These are phyloP conservation scores for Diaprepes abbreviatus DNA, from an alignment of 2,888 invertebrate genomes.

Conservation along the genomic window DNA sequence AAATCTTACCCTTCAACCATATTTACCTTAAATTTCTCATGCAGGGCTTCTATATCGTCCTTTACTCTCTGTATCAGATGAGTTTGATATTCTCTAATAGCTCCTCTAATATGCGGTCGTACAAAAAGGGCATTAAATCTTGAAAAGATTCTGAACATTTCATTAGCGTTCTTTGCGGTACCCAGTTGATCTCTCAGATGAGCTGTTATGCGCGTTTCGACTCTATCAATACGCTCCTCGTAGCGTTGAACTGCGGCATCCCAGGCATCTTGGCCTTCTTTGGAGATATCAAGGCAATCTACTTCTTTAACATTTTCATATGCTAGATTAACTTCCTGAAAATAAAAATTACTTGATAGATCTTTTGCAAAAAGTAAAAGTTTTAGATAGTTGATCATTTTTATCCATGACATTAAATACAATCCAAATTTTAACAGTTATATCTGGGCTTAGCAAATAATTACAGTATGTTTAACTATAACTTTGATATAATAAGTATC, in stretches of 20 bases:
- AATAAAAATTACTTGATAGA: no score
- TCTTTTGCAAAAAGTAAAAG: no score
- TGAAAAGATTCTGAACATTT: conserved; percentile 99
- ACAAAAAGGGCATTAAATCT: conserved; percentile 99
- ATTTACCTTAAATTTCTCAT: conserved; percentile 95
- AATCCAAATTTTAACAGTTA: no score
- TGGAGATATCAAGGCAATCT: conserved; percentile 96
- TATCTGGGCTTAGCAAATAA: no score
- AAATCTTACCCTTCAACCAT: no score
- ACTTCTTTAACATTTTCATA: conserved; percentile 99
- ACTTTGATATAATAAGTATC: no score
- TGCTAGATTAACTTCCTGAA: conserved; percentile 83
- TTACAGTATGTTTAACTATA: no score
- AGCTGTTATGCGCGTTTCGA: conserved; percentile 97
- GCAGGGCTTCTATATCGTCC: conserved; percentile 97
- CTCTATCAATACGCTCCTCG: conserved; percentile 97
- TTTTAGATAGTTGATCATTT: no score
- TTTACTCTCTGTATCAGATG: conserved; percentile 99
- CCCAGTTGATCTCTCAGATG: conserved; percentile 96
- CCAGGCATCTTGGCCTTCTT: conserved; percentile 98
- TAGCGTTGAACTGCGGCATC: conserved; percentile 97
- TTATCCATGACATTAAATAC: no score
- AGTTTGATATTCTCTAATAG: conserved; percentile 99
- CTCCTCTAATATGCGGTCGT: conserved; percentile 97
- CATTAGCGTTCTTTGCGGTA: conserved; percentile 98